Conservation (phyloP, 2,888 invertebrate genomes). For the Hyles lineata region DNA sequence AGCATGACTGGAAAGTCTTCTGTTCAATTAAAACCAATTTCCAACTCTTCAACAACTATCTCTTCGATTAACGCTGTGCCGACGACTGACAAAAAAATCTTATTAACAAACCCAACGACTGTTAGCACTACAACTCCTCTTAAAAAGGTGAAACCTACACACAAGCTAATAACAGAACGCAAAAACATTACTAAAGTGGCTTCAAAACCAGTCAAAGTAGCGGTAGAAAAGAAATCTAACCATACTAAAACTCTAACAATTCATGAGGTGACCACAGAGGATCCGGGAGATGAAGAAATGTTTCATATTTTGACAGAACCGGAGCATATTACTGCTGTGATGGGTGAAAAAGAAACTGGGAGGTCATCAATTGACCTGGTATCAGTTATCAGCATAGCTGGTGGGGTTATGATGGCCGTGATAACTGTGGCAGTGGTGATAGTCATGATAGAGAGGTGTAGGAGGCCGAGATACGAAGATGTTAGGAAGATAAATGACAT, state of each 20-base stretch:
- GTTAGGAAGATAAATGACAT: slow-evolving; percentile 77
- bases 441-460: slow-evolving; percentile 79
- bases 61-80: slow-evolving; percentile 38
- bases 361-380: slow-evolving; percentile 73
- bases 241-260: slow-evolving; percentile 46
- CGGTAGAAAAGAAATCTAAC: slow-evolving; percentile 18
- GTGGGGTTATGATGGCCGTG: slow-evolving; percentile 80
- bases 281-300: slow-evolving; percentile 71
- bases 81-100: slow-evolving; percentile 39
- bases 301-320: slow-evolving; percentile 85
- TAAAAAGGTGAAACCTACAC: slow-evolving; percentile 33
- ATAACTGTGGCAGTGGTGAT: slow-evolving; percentile 80
- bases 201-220: slow-evolving; percentile 34
- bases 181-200: slow-evolving; percentile 32
- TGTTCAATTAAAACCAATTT: slow-evolving; percentile 59
- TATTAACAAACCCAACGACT: slow-evolving; percentile 37
- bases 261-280: slow-evolving; percentile 65
- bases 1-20: slow-evolving; percentile 67
- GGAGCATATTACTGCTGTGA: slow-evolving; percentile 82
- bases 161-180: slow-evolving; percentile 11
- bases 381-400: slow-evolving; percentile 81
- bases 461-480: slow-evolving; percentile 71
- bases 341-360: slow-evolving; percentile 75
- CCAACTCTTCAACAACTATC: slow-evolving; percentile 60
- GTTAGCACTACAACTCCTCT: slow-evolving; percentile 41